Percentiles rank a stretch among this genome's conserved stretches.
Conservation (phyloP, 2,113 vertebrate genomes). For the Numida meleagris region DNA sequence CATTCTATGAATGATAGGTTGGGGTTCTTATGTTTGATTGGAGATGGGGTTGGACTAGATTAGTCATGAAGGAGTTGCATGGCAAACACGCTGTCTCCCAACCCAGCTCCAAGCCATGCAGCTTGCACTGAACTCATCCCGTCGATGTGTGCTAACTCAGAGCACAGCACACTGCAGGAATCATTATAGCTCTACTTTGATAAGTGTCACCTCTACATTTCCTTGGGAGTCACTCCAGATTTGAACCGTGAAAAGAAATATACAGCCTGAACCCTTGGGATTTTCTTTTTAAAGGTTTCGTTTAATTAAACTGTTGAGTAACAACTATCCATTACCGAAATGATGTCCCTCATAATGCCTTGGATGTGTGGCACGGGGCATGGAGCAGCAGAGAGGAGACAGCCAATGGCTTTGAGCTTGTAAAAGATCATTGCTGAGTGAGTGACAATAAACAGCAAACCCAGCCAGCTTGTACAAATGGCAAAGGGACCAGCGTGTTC, state of each 20-base stretch:
- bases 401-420: neutral
- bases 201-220: neutral
- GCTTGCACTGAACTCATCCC: neutral
- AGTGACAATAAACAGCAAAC: constrained; percentile 33
- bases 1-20: too few relatives aligned
- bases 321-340: neutral
- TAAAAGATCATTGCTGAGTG: constrained; percentile 22
- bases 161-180: neutral
- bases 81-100: neutral
- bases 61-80: neutral
- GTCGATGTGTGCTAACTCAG: neutral
- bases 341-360: neutral
- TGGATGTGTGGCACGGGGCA: neutral
- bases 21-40: too few relatives aligned
- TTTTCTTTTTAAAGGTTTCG: neutral
- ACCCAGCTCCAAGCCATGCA: neutral
- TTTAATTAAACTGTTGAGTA: constrained; percentile 1
- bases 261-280: neutral
- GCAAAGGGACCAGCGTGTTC: constrained; percentile 56
- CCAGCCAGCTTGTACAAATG: constrained; percentile 27
- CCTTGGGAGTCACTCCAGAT: neutral
- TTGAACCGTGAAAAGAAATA: neutral
- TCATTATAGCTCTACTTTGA: neutral
- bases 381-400: neutral
- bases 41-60: too few relatives aligned